Base-by-base conservation (phyloP, 64 coral and sea anemone species). In the Montipora capricornis region DNA sequence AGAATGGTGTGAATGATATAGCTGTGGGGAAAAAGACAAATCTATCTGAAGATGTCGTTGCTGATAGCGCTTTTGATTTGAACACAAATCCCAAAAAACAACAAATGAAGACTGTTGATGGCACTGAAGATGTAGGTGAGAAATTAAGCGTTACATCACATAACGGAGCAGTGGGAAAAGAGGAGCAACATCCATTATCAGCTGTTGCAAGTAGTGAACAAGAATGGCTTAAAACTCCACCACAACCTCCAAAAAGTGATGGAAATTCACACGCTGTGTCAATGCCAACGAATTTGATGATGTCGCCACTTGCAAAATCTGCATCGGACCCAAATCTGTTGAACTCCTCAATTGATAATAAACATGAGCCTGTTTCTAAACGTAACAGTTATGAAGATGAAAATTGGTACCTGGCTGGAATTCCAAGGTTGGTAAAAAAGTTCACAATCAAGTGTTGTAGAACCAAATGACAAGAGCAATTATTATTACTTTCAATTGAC, bases 351-450 rank as follows among this genome's bases (percentile, higher is more conserved):
- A 47, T 12, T 20, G 51, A 15, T 24, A 89, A 12, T 60, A 66
- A 57, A 22, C 50, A 77, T 11, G 74, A 77, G 14, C 2, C 73
- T 46, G 74, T 77, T 7, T 79, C 71, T 10, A 89, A 67, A 58
- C 49, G 26, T 16, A 77, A 78, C 11, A 92, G 82, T 19, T 83
- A 92, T 73, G 74, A 95, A 74, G 84, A 95, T 64, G 94, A 95
- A 74, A 75, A 87, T 51, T 95, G 94, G 94, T 95, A 95, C 75
- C 84, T 95, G 15, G 74, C 94, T 75, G 89, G 76, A 49, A 91
- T 95, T 49, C 82, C 94, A 88, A 95, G 94, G 94, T 95, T 52
- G 8, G 89, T 74, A 9, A 55, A 4, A 8, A 8, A 15, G 6
- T 55, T 64, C 11, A 1, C 37, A 37, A 37, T 37, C 37, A 37